phyloP scores from a whole-genome alignment of 2,888 invertebrate species.

The Watsonalla binaria region DNA sequence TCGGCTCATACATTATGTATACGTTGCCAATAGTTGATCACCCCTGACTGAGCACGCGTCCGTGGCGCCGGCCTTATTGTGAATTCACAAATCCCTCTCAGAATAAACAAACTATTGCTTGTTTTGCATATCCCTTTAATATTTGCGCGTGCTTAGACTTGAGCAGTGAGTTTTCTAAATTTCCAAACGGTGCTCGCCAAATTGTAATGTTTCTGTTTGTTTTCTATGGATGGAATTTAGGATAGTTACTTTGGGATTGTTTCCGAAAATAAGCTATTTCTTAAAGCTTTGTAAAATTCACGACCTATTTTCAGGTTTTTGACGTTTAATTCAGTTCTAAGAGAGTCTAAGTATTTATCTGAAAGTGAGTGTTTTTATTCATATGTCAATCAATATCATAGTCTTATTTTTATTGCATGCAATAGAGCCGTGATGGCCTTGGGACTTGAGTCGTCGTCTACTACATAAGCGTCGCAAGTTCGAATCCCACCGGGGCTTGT shows the following conservation, averaged over 20 bases:
- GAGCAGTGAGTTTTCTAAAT: not conserved
- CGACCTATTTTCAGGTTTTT: too few relatives aligned
- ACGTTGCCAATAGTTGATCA: not conserved
- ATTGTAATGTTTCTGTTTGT: not conserved
- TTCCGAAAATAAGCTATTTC: too few relatives aligned
- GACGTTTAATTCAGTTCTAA: too few relatives aligned
- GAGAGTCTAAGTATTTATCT: too few relatives aligned
- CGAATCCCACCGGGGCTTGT: too few relatives aligned
- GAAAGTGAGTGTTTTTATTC: too few relatives aligned
- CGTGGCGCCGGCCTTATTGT: slow-evolving; percentile 14
- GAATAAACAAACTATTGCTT: slow-evolving; percentile 20
- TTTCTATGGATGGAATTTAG: not conserved
- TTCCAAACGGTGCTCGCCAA: not conserved
- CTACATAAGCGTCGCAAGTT: too few relatives aligned
- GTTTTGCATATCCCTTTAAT: slow-evolving; percentile 17
- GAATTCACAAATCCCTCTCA: slow-evolving; percentile 20
- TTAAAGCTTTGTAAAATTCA: too few relatives aligned
- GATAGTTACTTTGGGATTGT: not conserved
- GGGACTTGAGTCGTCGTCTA: too few relatives aligned
- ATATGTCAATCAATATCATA: too few relatives aligned
- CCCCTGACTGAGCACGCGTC: slow-evolving; percentile 8
- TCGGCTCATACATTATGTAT: not conserved
- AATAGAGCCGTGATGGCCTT: too few relatives aligned
- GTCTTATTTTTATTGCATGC: too few relatives aligned
- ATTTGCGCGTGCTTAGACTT: slow-evolving; percentile 7